These are phyloP conservation scores for Garrulus glandarius DNA, from an alignment of 2,797 vertebrate species.

Conservation along the genomic window DNA sequence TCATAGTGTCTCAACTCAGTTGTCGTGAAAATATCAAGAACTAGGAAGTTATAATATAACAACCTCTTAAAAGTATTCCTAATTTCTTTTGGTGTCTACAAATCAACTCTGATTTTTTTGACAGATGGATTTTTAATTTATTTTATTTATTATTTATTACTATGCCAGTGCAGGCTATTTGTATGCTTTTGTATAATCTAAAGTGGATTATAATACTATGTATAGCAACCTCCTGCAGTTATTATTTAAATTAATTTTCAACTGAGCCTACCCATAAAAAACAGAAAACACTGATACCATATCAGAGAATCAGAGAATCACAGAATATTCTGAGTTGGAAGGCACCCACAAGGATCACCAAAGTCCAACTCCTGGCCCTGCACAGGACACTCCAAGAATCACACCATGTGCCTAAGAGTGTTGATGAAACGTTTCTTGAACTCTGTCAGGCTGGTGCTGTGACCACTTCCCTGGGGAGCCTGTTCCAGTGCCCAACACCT, in stretches of 20 bases:
- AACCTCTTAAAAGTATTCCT: neutral
- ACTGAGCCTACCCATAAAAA: neutral
- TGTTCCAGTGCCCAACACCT: fast-evolving
- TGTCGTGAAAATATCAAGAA: neutral
- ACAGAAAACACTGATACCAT: neutral
- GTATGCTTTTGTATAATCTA: neutral
- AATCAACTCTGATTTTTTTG: neutral
- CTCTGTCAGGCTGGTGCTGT: neutral
- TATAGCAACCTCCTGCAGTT: neutral
- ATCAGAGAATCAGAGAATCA: neutral
- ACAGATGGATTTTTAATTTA: neutral
- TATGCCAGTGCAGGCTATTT: neutral
- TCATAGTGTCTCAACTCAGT: neutral
- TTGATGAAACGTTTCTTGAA: neutral
- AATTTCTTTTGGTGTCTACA: neutral
- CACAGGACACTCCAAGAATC: neutral
- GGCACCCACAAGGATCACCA: neutral
- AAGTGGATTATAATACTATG: neutral
- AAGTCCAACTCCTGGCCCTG: neutral
- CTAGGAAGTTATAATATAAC: neutral
- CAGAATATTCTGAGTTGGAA: neutral
- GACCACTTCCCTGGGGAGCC: neutral
- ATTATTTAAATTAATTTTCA: neutral
- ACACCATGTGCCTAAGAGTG: neutral
- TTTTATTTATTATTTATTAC: neutral